Evolutionary conservation across 2,113 vertebrate species (phyloP), one percentile per base, ranked within the genome.

Genomic region (Thamnaconus septentrionalis): DNA sequence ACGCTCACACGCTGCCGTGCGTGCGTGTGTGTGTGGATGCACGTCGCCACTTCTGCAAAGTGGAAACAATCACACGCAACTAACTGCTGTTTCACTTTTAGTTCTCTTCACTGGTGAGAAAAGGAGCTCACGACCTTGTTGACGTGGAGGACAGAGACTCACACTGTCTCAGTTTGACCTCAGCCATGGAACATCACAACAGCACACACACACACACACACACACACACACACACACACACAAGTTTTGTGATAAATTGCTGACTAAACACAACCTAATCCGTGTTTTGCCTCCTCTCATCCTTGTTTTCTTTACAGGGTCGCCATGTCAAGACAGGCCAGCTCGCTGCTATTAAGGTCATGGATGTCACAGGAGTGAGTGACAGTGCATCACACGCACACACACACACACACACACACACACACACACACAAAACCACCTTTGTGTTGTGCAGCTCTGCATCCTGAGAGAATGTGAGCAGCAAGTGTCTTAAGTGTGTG

Each of bases 261-360:
- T 49, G 46, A 52, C 5, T 4, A 9, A 48, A 52, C 31, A 45
- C 40, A 58, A 2, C 45, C 45, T 4, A 49, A 11, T 31, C 18
- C 18, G 18, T 31, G 47, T 5, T 4, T 48, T 10, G 39, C 49
- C 18, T 8, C 10, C 41, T 0, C 18, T 66, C 31, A 60, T 47
- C 10, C 18, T 53, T 80, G 11, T 85, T 10, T 71, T 31, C 18
- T 9, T 77, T 82, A 82, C 88, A 98, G 97, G 96, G 97, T 86
- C 96, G 96, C 71, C 97, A 98, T 93, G 97, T 98, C 87, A 98
- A 98, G 89, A 98, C 97, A 0, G 97, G 97, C 43, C 97, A 98
- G 89, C 96, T 98, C 4, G 96, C 96, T 80, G 96, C 96, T 60
- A 98, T 98, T 89, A 98, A 98, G 84, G 96, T 98, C 91, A 98